Base-by-base conservation (phyloP, 2,113 vertebrate species). In the Accipiter virgatus region DNA sequence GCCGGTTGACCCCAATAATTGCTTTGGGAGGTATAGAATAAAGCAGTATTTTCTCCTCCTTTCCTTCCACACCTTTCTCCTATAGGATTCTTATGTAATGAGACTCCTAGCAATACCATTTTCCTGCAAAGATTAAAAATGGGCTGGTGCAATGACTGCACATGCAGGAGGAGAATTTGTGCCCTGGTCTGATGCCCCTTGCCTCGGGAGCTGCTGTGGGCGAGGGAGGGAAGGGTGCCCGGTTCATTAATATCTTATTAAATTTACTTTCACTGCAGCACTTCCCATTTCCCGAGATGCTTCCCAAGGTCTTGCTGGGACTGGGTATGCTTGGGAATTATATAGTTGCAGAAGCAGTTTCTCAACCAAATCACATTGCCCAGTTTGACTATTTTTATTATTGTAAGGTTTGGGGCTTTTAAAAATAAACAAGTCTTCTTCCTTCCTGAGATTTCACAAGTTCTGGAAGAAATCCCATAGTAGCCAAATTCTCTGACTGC, bases 131-230 rank as follows among this genome's bases (percentile, higher is more conserved):
- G 71, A 59, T 56, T 27, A 22, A 72, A 82, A 75, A 2, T 0
- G 2, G 12, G 13, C 67, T 78, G 88, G 21, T 68, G 43, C 61
- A 61, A 25, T 2, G 50, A 20, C 7, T 18, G 8, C 20, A 32
- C 0, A 4, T 16, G 34, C 47, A 79, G 52, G 47, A 73, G 17
- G 10, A 63, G 70, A 43, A 40, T 52, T 31, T 4, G 2, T 50
- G 50, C 16, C 71, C 50, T 10, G 27, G 12, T 20, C 26, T 86
- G 71, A 47, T 11, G 19, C 32, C 0, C 0, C 40, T 53, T 4
- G 1, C 66, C 22, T 32, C 0, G 0, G 72, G 50, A 63, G 12
- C 53, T 59, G 72, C 80, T 0, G 1, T 1, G 23, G 36, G 34
- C 1, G 3, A 80, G 45, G 80, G 47, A 45, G 34, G 17, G 36